Conservation (phyloP, 2,888 invertebrate species). For the Resseliella maxima region DNA sequence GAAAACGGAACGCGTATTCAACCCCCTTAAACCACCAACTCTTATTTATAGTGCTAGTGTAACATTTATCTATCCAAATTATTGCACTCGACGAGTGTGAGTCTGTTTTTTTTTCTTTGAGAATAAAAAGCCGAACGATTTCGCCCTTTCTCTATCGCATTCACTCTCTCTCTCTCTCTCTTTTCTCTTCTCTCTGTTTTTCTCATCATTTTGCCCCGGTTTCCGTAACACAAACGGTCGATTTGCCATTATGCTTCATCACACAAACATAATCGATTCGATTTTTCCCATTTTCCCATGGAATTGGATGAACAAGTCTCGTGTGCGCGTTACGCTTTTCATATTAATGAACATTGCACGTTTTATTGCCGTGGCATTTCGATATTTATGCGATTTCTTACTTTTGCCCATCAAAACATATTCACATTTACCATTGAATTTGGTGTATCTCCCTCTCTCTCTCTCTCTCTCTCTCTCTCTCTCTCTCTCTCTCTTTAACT, state of each 20-base stretch:
- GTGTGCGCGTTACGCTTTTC: not conserved
- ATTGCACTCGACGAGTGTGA: not conserved
- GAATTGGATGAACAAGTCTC: not conserved
- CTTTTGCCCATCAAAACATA: not conserved
- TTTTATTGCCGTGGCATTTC: not conserved
- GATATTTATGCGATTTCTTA: conserved; percentile 26
- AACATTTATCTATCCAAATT: conserved; percentile 48
- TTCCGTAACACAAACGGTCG: not conserved
- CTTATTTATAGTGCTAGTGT: conserved; percentile 45
- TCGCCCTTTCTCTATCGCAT: not conserved
- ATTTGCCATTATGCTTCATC: conserved; percentile 42
- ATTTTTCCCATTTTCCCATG: conserved; percentile 18
- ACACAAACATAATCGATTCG: conserved; percentile 44
- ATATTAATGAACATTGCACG: conserved; percentile 4
- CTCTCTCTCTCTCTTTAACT: too few relatives aligned
- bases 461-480: too few relatives aligned
- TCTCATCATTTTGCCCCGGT: not conserved
- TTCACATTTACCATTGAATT: not conserved
- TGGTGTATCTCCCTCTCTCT: too few relatives aligned
- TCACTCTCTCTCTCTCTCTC: not conserved
- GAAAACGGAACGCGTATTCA: not conserved
- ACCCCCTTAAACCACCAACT: not conserved
- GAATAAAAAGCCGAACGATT: not conserved
- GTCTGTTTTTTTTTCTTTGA: conserved; percentile 23
- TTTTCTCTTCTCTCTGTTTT: not conserved